A percentile compares a stretch with the other conserved stretches of the same genome.
Conservation (phyloP, 2,113 vertebrate genomes). For the Sardina pilchardus region DNA sequence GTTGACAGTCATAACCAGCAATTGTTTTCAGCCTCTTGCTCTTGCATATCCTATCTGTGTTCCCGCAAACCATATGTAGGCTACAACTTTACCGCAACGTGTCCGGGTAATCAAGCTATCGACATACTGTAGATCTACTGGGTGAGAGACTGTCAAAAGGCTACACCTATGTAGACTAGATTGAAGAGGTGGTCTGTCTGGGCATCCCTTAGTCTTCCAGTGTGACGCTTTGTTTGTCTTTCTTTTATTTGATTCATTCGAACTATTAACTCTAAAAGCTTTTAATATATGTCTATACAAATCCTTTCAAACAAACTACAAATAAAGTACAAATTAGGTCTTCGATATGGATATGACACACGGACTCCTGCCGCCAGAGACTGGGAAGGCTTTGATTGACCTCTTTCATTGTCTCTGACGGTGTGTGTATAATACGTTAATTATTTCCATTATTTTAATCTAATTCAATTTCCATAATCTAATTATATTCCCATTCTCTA, state of each 20-base stretch:
- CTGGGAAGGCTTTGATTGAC: constrained; percentile 9
- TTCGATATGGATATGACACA: neutral
- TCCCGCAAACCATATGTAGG: neutral
- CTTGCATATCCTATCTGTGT: neutral
- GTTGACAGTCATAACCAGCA: no score
- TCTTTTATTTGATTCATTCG: neutral
- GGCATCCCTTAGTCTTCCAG: neutral
- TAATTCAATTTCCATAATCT: constrained; percentile 76
- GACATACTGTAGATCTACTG: neutral
- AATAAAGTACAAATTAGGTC: constrained; percentile 15
- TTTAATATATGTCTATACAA: neutral
- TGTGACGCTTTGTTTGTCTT: neutral
- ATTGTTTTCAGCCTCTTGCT: no score
- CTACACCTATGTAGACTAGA: neutral
- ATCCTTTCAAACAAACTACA: neutral
- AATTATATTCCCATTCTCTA: constrained; percentile 73
- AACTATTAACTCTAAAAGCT: constrained; percentile 1
- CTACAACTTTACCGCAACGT: neutral
- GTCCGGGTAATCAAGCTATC: neutral
- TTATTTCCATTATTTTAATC: constrained; percentile 73
- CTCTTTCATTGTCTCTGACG: constrained; percentile 14
- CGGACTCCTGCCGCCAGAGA: neutral
- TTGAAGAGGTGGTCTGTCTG: neutral
- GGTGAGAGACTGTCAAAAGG: neutral
- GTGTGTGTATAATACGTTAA: constrained; percentile 20